A percentile compares a stretch with the other conserved stretches of the same genome.
Conservation (phyloP, 2,113 vertebrate genomes). For the Forbesichthys papilliferus region DNA sequence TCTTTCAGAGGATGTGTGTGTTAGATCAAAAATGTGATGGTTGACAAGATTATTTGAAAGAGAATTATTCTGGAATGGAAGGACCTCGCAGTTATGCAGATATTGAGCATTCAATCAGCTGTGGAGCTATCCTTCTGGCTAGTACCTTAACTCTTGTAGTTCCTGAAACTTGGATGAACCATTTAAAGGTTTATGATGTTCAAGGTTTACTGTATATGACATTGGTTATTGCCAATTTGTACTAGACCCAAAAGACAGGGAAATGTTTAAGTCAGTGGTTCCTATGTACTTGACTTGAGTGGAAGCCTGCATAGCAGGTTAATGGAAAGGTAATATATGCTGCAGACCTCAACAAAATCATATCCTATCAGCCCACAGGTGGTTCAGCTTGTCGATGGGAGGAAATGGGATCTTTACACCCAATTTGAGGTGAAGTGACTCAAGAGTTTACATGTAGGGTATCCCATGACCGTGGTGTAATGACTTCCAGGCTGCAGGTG, state of each 20-base stretch:
- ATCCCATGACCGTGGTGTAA: constrained; percentile 93
- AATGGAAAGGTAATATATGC: constrained; percentile 42
- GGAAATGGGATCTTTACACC: constrained; percentile 99
- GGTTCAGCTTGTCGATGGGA: constrained; percentile 89
- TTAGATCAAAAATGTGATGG: too few species aligned
- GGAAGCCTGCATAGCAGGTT: constrained; percentile 15
- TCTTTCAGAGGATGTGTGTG: too few species aligned
- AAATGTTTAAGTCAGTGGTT: not conserved
- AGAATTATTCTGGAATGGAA: too few species aligned
- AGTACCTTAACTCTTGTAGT: too few species aligned
- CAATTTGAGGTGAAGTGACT: constrained; percentile 99
- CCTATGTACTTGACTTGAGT: not conserved
- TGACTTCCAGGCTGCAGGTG: constrained; percentile 97
- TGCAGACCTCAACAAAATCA: constrained; percentile 51
- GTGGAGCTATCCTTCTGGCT: too few species aligned
- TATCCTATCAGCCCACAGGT: constrained; percentile 72
- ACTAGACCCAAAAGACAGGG: not conserved
- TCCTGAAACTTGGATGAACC: too few species aligned
- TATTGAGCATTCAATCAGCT: too few species aligned
- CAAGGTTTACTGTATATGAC: too few species aligned
- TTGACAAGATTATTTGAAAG: too few species aligned
- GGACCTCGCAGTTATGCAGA: too few species aligned
- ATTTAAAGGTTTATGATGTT: too few species aligned
- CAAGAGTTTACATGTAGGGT: constrained; percentile 92
- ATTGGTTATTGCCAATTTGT: too few species aligned